These are phyloP conservation scores for Megaceryle alcyon DNA, from an alignment of 2,797 vertebrate species.

Conservation along the genomic window DNA sequence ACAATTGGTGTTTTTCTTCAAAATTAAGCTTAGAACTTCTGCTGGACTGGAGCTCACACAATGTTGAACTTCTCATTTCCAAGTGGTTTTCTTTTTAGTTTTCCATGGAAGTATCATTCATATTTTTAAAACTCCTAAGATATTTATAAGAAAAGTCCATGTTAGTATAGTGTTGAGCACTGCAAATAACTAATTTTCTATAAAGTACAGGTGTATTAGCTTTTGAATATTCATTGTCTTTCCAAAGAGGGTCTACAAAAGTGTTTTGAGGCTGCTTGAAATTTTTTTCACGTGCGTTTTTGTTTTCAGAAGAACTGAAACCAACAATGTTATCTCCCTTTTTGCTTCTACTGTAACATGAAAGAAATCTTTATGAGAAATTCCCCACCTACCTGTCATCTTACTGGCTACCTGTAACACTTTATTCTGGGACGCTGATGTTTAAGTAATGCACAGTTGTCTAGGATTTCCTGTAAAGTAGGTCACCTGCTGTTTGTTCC, in stretches of 20 bases:
- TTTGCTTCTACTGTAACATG: neutral
- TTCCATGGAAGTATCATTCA: neutral
- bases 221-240: neutral
- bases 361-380: neutral
- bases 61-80: neutral
- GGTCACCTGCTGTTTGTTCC: conserved; percentile 45
- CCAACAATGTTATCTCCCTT: neutral
- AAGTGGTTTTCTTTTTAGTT: neutral
- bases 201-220: neutral
- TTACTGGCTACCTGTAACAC: neutral
- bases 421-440: neutral
- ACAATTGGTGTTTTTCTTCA: neutral
- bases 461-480: conserved; percentile 56
- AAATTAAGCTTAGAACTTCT: neutral
- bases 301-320: neutral
- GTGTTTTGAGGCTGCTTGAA: neutral
- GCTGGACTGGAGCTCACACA: neutral
- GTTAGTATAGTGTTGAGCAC: neutral
- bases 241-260: neutral
- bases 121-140: neutral
- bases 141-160: neutral
- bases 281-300: neutral
- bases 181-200: neutral
- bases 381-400: neutral
- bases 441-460: conserved; percentile 36